These are phyloP conservation scores for Athalia cordata DNA, from an alignment of 2,888 invertebrate species.

Conservation along the genomic window DNA sequence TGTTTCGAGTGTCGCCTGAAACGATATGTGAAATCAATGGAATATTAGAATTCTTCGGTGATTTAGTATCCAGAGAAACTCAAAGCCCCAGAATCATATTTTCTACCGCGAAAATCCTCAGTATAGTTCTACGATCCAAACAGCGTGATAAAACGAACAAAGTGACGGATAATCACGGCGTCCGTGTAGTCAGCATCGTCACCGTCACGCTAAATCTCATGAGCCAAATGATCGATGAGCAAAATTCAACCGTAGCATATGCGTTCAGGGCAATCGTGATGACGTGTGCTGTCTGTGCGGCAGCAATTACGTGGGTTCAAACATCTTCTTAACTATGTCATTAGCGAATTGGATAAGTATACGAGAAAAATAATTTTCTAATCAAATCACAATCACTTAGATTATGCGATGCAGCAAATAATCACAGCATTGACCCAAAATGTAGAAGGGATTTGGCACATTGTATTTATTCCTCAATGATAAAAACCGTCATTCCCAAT, in stretches of 20 bases:
- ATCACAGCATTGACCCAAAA: background rate
- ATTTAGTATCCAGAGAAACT: conserved; percentile 34
- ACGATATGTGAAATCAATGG: conserved; percentile 48
- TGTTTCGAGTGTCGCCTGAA: conserved; percentile 40
- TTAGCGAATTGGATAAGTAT: background rate
- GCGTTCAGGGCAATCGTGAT: conserved; percentile 30
- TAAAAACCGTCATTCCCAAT: conserved; percentile 21
- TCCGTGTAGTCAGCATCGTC: background rate
- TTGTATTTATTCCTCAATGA: conserved; percentile 31
- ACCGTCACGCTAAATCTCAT: conserved; percentile 1
- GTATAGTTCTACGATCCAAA: conserved; percentile 8
- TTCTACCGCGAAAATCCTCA: conserved; percentile 30
- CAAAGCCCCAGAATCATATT: conserved; percentile 17
- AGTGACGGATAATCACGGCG: background rate
- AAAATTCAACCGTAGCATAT: conserved; percentile 21
- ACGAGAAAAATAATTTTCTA: background rate
- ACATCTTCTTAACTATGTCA: background rate
- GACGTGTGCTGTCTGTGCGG: conserved; percentile 22
- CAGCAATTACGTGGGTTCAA: conserved; percentile 2
- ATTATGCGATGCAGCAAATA: background rate
- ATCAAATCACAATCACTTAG: background rate
- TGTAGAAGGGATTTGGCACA: background rate
- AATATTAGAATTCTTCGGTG: conserved; percentile 51
- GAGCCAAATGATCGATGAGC: conserved; percentile 17
- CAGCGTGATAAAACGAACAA: background rate